Evolutionary conservation across 2,113 vertebrate genomes (phyloP).

Genomic region (Marcusenius ussheri): DNA sequence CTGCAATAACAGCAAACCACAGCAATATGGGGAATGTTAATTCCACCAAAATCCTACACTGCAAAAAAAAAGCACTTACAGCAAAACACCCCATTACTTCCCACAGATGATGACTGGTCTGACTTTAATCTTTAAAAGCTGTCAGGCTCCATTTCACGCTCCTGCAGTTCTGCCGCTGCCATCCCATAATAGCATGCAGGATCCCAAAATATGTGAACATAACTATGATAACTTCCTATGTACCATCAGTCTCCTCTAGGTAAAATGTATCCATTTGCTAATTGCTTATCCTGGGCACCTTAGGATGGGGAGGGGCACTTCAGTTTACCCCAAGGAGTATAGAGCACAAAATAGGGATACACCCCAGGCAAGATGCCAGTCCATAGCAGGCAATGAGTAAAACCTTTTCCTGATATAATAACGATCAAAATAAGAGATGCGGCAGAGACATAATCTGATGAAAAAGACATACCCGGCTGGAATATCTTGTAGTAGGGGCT

Average conservation of each 20-base stretch:
- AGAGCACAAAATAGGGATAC: not conserved
- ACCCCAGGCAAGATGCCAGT: not conserved
- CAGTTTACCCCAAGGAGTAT: not conserved
- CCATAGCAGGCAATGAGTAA: not conserved
- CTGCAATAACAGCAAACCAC: slow-evolving; percentile 54
- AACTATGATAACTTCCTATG: not conserved
- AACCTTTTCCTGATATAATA: not conserved
- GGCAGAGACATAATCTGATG: not conserved
- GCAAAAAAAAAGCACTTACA: not conserved
- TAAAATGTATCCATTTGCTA: not conserved
- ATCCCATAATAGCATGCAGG: not conserved
- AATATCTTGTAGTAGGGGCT: slow-evolving; percentile 97
- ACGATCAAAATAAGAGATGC: not conserved
- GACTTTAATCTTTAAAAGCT: not conserved
- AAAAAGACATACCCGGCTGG: slow-evolving; percentile 78
- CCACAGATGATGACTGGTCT: not conserved
- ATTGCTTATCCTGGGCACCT: not conserved
- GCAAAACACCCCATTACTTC: not conserved
- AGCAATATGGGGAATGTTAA: not conserved
- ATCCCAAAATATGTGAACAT: not conserved
- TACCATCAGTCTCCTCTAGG: not conserved
- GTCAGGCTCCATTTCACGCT: not conserved
- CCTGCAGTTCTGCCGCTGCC: not conserved
- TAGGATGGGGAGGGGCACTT: not conserved
- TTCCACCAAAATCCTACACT: not conserved